Base-by-base conservation (phyloP, 2,797 vertebrate genomes). In the Gobionotothen gibberifrons region DNA sequence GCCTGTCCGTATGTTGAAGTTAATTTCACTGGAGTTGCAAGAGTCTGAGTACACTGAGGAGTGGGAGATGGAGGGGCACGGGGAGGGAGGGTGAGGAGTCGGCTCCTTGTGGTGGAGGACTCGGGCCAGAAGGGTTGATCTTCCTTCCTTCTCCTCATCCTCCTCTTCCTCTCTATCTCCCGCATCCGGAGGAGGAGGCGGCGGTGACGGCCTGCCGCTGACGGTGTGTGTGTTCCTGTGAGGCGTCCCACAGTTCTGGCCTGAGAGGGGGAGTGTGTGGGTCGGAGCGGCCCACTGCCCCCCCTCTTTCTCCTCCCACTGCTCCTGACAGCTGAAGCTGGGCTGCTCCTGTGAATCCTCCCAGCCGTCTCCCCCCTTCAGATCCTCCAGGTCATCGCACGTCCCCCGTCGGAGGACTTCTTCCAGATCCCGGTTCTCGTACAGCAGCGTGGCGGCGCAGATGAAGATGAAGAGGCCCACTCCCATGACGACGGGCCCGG, bases 391-490 rank as follows among this genome's bases (percentile, higher is more conserved):
- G 73, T 91, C 90, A 0, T 91, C 87, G 0, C 69, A 55, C 0
- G 51, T 68, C 55, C 79, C 84, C 10, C 8, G 72, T 1, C 44
- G 39, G 77, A 88, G 94, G 1, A 94, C 94, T 80, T 97, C 96
- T 80, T 97, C 96, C 14, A 92, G 92, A 89, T 99, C 97, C 9
- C 98, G 92, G 92, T 99, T 98, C 93, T 99, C 98, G 0, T 97
- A 98, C 13, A 99, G 95, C 82, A 99, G 93, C 3, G 97, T 98
- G 90, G 97, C 98, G 52, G 98, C 97, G 0, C 98, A 99, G 94
- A 99, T 99, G 90, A 99, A 97, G 86, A 99, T 96, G 82, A 99
- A 99, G 53, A 99, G 94, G 17, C 97, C 98, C 2, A 97, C 94
- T 21, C 98, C 98, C 97, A 99, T 98, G 59, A 99, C 95, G 67